Percentiles rank a stretch among this genome's conserved stretches.
Conservation (phyloP, 2,113 vertebrate species). For the Zosterops japonicus region DNA sequence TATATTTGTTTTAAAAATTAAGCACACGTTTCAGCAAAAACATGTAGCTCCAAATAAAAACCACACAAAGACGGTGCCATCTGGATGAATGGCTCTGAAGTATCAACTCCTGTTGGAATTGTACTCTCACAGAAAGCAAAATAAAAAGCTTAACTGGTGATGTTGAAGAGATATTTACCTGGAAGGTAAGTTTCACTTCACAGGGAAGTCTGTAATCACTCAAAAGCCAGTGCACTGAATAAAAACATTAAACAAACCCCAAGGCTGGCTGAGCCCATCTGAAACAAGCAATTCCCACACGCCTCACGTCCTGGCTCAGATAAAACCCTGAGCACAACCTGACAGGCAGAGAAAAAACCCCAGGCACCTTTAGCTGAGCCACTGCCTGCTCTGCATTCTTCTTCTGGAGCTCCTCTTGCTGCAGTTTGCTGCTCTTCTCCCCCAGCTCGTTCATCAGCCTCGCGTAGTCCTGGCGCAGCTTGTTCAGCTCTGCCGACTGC, state of each 20-base stretch:
- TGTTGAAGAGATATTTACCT: neutral
- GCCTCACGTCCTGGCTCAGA: neutral
- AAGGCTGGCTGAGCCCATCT: neutral
- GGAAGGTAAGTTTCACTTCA: neutral
- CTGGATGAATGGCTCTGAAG: neutral
- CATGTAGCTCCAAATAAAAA: neutral
- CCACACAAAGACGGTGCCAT: neutral
- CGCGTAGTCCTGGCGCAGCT: conserved; percentile 88
- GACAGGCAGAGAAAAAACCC: neutral
- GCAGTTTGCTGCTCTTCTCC: conserved; percentile 87
- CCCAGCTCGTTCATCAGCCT: conserved; percentile 89
- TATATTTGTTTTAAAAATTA: neutral
- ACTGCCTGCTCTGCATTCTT: conserved; percentile 91
- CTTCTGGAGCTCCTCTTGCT: conserved; percentile 94
- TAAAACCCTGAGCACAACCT: neutral
- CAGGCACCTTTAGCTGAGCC: conserved; percentile 83
- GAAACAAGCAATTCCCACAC: neutral
- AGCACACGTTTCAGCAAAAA: neutral
- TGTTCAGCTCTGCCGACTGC: conserved; percentile 92
- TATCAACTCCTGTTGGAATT: neutral
- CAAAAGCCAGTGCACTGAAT: neutral
- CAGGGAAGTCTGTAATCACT: neutral
- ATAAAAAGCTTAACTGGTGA: neutral
- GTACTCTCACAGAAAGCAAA: neutral
- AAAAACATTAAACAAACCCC: neutral